Evolutionary conservation across 2,888 invertebrate genomes (phyloP), one percentile per base, ranked within the genome.

Genomic region (Pachycephus smyrnensis): DNA sequence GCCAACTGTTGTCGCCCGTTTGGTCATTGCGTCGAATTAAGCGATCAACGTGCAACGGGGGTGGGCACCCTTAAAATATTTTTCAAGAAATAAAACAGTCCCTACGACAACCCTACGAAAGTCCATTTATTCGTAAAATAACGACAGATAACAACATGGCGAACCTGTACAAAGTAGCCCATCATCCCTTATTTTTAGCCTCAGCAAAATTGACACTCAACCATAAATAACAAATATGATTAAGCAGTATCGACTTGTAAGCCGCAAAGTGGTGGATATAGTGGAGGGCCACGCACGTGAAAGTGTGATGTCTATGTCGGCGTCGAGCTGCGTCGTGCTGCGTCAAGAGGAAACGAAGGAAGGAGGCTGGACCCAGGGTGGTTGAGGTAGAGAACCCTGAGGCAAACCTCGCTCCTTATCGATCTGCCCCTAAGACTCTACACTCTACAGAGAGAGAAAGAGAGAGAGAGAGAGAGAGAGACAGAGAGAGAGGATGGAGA

Each of bases 371-470:
- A 55, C 40, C 40, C 23, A 55, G 40, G 40, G 40, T 87, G 87
- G 88, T 87, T 87, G 86, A 85, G 86, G 89, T 87, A 86, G 88
- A 89, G 89, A 89, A 86, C 88, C 86, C 88, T 88, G 84, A 86
- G 87, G 88, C 86, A 85, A 89, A 89, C 88, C 88, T 89, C 86
- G 90, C 88, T 90, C 87, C 89, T 90, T 90, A 90, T 90, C 90
- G 90, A 90, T 90, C 90, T 88, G 87, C 89, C 87, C 86, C 88
- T 89, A 87, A 90, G 90, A 89, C 88, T 80, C 89, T 86, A 84
- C 85, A 84, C 85, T 81, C 80, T 82, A 84, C 82, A 81, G 78
- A 73, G 77, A 77, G 81, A 77, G 73, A 76, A 78, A 77, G 75
- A 76, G 76, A 79, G 77, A 78, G 77, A 68, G 80, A 77, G 75